Evolutionary conservation across 2,113 vertebrate genomes (phyloP).

Genomic region (Numida meleagris): DNA sequence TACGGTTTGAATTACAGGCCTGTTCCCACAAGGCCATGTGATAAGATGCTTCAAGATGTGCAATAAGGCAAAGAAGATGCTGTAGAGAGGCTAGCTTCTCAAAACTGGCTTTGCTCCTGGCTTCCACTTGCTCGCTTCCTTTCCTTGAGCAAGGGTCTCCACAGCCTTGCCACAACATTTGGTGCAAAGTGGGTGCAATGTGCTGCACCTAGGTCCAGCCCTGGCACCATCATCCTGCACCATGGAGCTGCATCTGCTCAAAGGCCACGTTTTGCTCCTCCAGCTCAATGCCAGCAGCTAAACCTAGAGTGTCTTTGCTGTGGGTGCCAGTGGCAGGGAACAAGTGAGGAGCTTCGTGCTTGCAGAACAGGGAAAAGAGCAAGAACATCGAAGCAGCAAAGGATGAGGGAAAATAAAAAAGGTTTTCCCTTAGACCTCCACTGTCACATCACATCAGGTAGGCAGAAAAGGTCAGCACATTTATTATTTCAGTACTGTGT

Average conservation of each 20-base stretch:
- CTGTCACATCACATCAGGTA: conserved; percentile 1
- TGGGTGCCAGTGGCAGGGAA: not conserved
- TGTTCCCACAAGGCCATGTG: not conserved
- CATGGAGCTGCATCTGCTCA: accelerated
- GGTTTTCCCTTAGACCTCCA: not conserved
- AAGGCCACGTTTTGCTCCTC: not conserved
- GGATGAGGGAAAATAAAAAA: not conserved
- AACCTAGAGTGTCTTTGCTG: not conserved
- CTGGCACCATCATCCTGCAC: not conserved
- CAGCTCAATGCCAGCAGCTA: not conserved
- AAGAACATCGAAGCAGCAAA: not conserved
- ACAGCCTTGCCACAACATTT: not conserved
- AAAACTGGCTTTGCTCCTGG: not conserved
- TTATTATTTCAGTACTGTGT: not conserved
- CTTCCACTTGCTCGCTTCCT: accelerated
- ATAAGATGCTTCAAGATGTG: not conserved
- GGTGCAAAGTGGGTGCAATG: not conserved
- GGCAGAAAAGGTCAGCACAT: conserved; percentile 24
- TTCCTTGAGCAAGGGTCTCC: not conserved
- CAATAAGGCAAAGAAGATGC: not conserved
- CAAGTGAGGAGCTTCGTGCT: not conserved
- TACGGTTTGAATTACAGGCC: conserved; percentile 21
- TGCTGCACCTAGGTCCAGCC: not conserved
- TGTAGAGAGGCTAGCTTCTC: not conserved
- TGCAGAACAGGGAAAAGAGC: not conserved